Evolutionary conservation across 2,888 invertebrate species (phyloP).

Genomic region (Cistogaster globosa): DNA sequence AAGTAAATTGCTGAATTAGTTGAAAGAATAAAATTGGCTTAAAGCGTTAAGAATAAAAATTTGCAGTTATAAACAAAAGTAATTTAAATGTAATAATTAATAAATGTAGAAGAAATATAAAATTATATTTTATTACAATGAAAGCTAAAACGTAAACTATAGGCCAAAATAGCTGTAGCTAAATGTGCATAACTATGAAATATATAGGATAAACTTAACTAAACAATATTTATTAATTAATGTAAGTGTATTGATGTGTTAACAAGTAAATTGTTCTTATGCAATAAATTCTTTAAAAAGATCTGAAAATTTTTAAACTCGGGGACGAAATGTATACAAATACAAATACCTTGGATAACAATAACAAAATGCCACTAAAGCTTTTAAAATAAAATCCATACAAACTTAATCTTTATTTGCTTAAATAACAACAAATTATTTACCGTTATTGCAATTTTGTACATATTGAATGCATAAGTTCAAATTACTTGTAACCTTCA

Average conservation of each 20-base stretch:
- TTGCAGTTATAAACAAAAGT: neutral
- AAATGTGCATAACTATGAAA: neutral
- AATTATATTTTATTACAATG: slow-evolving; percentile 54
- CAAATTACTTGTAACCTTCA: slow-evolving; percentile 47
- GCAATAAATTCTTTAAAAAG: neutral
- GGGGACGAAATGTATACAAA: slow-evolving; percentile 66
- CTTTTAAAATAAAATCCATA: no score
- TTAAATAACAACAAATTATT: no score
- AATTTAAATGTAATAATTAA: slow-evolving; percentile 16
- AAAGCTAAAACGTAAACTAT: neutral
- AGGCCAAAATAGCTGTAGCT: slow-evolving; percentile 51
- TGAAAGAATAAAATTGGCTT: slow-evolving; percentile 50
- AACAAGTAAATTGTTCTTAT: slow-evolving; percentile 51
- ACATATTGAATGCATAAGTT: slow-evolving; percentile 42
- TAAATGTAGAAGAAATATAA: slow-evolving; percentile 5
- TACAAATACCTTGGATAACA: slow-evolving; percentile 21
- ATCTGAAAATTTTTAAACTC: slow-evolving; percentile 39
- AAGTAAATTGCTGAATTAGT: slow-evolving; percentile 78
- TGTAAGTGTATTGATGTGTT: neutral
- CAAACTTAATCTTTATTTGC: no score
- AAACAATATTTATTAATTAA: neutral
- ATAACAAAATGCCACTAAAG: neutral
- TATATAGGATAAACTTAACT: neutral
- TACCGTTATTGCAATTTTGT: no score
- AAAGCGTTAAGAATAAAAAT: slow-evolving; percentile 11